Percentiles rank a stretch among this genome's conserved stretches.
phyloP scores from a whole-genome alignment of 2,888 invertebrate genomes.

The Eupithecia subumbrata region DNA sequence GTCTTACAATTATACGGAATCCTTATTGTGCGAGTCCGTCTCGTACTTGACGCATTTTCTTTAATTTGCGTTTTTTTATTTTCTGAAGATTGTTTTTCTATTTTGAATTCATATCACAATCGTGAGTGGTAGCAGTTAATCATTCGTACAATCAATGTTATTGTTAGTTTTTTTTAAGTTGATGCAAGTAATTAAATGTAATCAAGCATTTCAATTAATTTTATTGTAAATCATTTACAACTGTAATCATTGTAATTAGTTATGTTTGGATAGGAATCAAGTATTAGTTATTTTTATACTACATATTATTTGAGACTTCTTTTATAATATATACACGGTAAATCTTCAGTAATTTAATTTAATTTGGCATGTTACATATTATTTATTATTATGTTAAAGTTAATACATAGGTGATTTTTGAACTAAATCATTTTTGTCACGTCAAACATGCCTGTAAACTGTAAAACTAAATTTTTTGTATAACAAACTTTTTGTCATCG shows the following conservation, averaged over 20 bases:
- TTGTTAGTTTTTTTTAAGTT: background rate
- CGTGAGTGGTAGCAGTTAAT: background rate
- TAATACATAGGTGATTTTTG: background rate
- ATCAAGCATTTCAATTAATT: background rate
- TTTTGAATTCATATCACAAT: background rate
- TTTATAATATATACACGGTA: background rate
- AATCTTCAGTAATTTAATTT: background rate
- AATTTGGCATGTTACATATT: background rate
- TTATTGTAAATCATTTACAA: background rate
- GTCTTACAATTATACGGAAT: too few relatives aligned
- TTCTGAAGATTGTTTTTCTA: background rate
- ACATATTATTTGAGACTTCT: background rate
- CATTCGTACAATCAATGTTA: background rate
- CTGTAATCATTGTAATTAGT: background rate
- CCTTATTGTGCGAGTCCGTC: too few relatives aligned
- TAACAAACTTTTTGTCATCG: slow-evolving; percentile 57
- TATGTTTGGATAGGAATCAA: background rate
- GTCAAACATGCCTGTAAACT: background rate
- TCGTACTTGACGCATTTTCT: too few relatives aligned
- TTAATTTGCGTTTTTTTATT: background rate
- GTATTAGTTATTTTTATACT: background rate
- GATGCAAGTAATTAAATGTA: background rate
- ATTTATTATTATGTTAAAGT: background rate
- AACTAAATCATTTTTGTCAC: background rate
- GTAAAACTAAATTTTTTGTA: slow-evolving; percentile 34